Evolutionary conservation across 2,797 vertebrate species (phyloP).

Genomic region (Anguilla pacifica): DNA sequence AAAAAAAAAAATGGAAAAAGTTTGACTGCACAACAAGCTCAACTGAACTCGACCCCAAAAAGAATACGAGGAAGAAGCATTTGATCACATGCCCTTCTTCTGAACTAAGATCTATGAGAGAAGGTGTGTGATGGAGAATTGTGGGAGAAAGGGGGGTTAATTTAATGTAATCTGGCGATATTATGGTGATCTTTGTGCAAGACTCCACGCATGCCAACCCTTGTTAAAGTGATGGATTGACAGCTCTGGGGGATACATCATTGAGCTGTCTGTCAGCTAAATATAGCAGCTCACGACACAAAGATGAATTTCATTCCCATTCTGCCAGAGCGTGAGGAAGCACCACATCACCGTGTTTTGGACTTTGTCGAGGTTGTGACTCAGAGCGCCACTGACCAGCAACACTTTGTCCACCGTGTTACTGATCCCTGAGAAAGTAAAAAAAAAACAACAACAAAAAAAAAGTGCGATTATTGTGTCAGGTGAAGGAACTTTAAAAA

Average conservation of each 20-base stretch:
- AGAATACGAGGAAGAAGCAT: neutral
- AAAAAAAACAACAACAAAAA: neutral
- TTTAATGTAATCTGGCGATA: conserved; percentile 23
- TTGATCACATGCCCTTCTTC: neutral
- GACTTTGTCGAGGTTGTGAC: neutral
- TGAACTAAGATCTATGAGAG: neutral
- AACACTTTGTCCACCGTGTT: neutral
- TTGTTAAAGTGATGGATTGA: conserved; percentile 81
- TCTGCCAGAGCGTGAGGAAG: conserved; percentile 23
- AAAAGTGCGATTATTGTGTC: neutral
- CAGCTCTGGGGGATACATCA: conserved; percentile 75
- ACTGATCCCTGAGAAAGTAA: neutral
- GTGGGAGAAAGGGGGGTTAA: neutral
- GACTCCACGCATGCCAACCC: conserved; percentile 65
- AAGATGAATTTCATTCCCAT: conserved; percentile 36
- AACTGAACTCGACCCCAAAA: neutral
- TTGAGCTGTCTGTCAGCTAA: conserved; percentile 32
- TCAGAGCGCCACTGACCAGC: neutral
- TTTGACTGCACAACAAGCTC: neutral
- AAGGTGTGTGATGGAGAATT: neutral
- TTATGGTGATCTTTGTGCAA: conserved; percentile 23
- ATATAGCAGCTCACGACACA: conserved; percentile 31
- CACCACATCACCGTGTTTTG: conserved; percentile 19
- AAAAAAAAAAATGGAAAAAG: conserved; percentile 16
- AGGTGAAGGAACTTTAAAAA: neutral